Evolutionary conservation across 2,888 invertebrate species (phyloP).

Genomic region (Limnephilus marmoratus): DNA sequence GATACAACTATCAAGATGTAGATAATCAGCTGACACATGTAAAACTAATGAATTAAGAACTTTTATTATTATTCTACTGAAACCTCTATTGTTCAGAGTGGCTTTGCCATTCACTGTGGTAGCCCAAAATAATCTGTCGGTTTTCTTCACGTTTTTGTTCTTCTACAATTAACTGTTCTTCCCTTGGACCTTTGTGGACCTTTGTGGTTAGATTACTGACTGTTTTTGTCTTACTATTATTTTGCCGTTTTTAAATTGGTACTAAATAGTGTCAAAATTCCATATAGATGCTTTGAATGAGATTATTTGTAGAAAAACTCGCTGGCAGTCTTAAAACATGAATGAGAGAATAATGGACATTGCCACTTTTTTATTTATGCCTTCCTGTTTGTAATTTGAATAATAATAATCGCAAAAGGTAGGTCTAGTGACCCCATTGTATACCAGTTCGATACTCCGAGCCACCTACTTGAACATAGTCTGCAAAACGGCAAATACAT

Average conservation of each 20-base stretch:
- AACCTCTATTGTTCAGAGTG: neutral
- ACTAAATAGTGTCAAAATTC: neutral
- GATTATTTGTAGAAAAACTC: neutral
- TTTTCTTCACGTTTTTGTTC: neutral
- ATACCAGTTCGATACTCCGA: neutral
- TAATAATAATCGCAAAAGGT: neutral
- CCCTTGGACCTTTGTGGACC: neutral
- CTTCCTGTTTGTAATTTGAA: neutral
- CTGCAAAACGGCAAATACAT: neutral
- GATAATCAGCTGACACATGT: conserved; percentile 8
- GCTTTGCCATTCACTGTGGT: neutral
- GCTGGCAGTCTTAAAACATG: neutral
- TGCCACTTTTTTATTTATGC: neutral
- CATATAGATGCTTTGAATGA: neutral
- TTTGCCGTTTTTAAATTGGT: neutral
- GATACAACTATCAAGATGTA: conserved; percentile 1
- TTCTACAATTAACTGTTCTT: neutral
- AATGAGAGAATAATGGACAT: neutral
- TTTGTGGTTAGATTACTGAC: neutral
- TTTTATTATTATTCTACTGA: neutral
- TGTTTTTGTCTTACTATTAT: neutral
- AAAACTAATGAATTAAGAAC: neutral
- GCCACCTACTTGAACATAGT: neutral
- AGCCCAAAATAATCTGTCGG: neutral
- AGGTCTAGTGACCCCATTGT: neutral